Percentiles rank a stretch among this genome's conserved stretches.
Conservation (phyloP, 2,888 invertebrate genomes). For the Rhimphoctona megacephalus region DNA sequence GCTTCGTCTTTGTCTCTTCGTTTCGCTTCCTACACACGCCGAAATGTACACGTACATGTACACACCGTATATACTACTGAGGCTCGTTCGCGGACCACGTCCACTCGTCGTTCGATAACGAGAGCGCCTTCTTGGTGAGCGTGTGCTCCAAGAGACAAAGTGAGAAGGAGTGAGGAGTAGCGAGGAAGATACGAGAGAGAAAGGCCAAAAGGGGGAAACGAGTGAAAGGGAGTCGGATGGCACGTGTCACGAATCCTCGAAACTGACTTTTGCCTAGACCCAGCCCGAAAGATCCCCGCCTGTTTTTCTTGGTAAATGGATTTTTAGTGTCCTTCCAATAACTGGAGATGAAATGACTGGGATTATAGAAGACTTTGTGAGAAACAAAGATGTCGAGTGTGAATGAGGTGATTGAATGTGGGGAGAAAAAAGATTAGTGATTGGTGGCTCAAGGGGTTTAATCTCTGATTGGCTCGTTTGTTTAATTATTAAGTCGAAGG, state of each 20-base stretch:
- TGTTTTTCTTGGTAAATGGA: conserved; percentile 52
- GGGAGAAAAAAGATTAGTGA: background rate
- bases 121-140: conserved; percentile 69
- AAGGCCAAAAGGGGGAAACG: conserved; percentile 59
- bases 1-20: conserved; percentile 55
- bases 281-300: conserved; percentile 32
- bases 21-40: conserved; percentile 38
- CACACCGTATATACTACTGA: background rate
- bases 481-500: background rate
- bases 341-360: conserved; percentile 9
- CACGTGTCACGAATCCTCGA: conserved; percentile 76
- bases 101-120: conserved; percentile 76
- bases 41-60: background rate
- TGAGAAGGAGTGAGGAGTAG: conserved; percentile 17
- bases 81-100: conserved; percentile 69
- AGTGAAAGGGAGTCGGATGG: conserved; percentile 70
- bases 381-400: background rate
- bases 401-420: background rate
- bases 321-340: conserved; percentile 34
- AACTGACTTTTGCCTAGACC: conserved; percentile 61
- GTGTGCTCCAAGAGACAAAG: conserved; percentile 26
- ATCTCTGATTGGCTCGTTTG: conserved; percentile 13
- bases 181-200: conserved; percentile 20
- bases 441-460: background rate
- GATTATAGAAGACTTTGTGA: conserved; percentile 22